Conservation (phyloP, 2,113 vertebrate species). For the Aptenodytes forsteri region DNA sequence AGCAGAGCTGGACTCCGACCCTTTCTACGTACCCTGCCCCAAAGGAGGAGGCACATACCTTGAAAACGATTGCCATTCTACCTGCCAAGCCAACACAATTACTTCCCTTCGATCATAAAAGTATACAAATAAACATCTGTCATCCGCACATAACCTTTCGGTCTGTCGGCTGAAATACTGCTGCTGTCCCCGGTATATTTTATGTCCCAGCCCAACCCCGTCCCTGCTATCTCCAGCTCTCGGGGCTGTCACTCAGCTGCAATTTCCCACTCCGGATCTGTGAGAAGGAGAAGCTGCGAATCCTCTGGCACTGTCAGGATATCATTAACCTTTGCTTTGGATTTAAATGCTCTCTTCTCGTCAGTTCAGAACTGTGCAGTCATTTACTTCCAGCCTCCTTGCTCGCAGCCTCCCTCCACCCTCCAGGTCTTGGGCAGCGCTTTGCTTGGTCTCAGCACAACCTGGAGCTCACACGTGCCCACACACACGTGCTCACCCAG, state of each 20-base stretch:
- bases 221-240: background rate
- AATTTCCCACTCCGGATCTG: background rate
- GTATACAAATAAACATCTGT: background rate
- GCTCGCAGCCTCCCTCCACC: background rate
- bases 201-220: background rate
- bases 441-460: rapidly evolving
- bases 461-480: rapidly evolving
- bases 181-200: background rate
- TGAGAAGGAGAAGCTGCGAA: background rate
- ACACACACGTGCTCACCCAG: rapidly evolving
- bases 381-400: background rate
- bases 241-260: background rate
- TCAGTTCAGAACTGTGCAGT: background rate
- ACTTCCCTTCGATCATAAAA: background rate
- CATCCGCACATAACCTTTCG: background rate
- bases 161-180: background rate
- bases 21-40: rapidly evolving
- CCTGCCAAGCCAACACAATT: background rate
- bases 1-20: background rate
- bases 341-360: background rate
- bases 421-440: background rate
- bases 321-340: slow-evolving; percentile 29
- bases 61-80: too few relatives aligned
- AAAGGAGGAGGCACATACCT: background rate
- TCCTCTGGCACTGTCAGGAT: background rate